Conservation (phyloP, 1,140 invertebrate genomes). For the Brachionus manjavacas region DNA sequence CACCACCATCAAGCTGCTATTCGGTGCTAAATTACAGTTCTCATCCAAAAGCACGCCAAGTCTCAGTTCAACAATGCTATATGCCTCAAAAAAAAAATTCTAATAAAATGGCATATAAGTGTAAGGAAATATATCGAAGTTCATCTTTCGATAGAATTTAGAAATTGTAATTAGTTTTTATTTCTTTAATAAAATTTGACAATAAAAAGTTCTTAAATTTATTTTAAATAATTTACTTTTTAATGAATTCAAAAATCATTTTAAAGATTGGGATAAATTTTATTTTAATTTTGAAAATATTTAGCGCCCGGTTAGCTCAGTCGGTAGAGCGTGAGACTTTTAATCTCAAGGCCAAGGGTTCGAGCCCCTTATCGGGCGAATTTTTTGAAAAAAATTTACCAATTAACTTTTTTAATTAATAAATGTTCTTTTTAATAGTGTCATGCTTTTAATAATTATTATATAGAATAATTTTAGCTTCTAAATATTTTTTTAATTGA, state of each 20-base stretch:
- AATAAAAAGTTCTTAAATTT: too few species aligned
- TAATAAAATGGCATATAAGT: background rate
- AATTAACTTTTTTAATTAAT: too few species aligned
- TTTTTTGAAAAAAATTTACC: too few species aligned
- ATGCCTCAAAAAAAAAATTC: background rate
- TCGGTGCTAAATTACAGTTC: constrained; percentile 8
- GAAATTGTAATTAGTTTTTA: background rate
- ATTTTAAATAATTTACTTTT: too few species aligned
- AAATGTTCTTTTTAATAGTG: too few species aligned
- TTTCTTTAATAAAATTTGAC: background rate
- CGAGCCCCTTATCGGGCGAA: background rate
- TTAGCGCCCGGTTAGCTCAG: background rate
- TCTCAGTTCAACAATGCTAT: background rate
- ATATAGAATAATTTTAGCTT: too few species aligned
- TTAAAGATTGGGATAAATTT: too few species aligned
- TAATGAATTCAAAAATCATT: too few species aligned
- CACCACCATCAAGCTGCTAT: background rate
- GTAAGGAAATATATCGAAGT: constrained; percentile 6
- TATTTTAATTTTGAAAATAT: background rate
- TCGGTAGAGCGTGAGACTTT: background rate
- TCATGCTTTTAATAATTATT: too few species aligned
- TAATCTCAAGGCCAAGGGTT: background rate
- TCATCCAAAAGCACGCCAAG: background rate
- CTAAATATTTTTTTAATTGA: too few species aligned
- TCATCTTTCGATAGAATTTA: constrained; percentile 8